phyloP scores from a whole-genome alignment of 2,888 invertebrate species.

The Strigamia maritima region DNA sequence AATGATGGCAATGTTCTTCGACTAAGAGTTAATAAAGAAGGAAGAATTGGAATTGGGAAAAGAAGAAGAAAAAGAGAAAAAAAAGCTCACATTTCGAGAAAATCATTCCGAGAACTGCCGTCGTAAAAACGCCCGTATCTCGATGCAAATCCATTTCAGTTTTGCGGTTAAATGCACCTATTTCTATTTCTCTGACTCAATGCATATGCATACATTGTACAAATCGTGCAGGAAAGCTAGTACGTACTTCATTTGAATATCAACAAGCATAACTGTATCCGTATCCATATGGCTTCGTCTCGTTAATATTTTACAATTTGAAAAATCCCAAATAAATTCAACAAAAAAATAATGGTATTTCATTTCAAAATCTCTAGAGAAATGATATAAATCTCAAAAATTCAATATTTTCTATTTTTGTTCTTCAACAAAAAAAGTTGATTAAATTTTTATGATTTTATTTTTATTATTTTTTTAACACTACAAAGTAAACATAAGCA shows the following conservation, averaged over 20 bases:
- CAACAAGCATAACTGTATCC: no score
- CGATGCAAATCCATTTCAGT: slow-evolving; percentile 12
- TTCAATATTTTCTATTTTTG: no score
- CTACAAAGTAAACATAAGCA: neutral
- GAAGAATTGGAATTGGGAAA: neutral
- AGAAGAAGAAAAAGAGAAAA: neutral
- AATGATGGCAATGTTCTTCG: slow-evolving; percentile 10
- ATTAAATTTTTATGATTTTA: neutral
- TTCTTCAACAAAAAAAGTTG: no score
- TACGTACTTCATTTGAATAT: neutral
- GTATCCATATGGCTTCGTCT: no score
- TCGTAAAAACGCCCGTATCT: slow-evolving; percentile 6
- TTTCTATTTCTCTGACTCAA: neutral
- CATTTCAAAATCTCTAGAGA: no score
- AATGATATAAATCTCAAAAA: no score
- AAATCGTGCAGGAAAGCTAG: no score
- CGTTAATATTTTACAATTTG: no score
- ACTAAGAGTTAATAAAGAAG: neutral
- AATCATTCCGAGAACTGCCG: neutral
- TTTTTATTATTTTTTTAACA: neutral
- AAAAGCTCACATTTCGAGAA: neutral
- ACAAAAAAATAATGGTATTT: no score
- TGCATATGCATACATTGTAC: no score
- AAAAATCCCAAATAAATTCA: no score
- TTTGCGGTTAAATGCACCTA: slow-evolving; percentile 5